phyloP scores from a whole-genome alignment of 2,113 vertebrate species.

The Nesogale talazaci region DNA sequence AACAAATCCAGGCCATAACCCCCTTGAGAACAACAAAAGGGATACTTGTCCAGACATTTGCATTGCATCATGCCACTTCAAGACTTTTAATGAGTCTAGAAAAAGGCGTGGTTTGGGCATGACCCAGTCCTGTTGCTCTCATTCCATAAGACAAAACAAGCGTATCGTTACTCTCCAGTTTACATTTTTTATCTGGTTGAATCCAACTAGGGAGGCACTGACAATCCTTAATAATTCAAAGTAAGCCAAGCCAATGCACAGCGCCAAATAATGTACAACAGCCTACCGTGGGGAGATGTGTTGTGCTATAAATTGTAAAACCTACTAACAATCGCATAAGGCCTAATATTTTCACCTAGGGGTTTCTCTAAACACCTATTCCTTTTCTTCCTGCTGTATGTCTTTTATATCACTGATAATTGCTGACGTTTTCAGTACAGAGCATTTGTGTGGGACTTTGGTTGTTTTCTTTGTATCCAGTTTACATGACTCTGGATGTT shows the following conservation, averaged over 20 bases:
- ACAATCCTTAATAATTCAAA: not conserved
- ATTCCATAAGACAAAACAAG: not conserved
- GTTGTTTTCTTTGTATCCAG: not conserved
- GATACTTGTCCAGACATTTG: conserved; percentile 47
- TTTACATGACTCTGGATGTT: not conserved
- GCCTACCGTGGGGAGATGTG: too few species aligned
- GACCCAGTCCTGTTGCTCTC: not conserved
- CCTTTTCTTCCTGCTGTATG: not conserved
- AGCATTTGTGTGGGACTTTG: not conserved
- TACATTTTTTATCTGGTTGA: not conserved
- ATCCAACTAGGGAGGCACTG: not conserved
- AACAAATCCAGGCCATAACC: conserved; percentile 42
- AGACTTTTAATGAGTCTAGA: conserved; percentile 27
- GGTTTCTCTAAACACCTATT: not conserved
- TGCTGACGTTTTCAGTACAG: not conserved
- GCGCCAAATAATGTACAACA: not conserved
- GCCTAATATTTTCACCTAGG: not conserved
- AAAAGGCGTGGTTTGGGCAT: not conserved
- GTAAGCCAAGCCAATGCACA: not conserved
- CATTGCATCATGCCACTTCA: conserved; percentile 56
- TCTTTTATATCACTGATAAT: not conserved
- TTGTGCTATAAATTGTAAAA: not conserved
- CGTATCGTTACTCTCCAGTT: not conserved
- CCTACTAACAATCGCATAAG: not conserved
- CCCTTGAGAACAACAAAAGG: conserved; percentile 62